Percentiles rank a stretch among this genome's conserved stretches.
Conservation (phyloP, 2,888 invertebrate genomes). For the Podabrus alpinus region DNA sequence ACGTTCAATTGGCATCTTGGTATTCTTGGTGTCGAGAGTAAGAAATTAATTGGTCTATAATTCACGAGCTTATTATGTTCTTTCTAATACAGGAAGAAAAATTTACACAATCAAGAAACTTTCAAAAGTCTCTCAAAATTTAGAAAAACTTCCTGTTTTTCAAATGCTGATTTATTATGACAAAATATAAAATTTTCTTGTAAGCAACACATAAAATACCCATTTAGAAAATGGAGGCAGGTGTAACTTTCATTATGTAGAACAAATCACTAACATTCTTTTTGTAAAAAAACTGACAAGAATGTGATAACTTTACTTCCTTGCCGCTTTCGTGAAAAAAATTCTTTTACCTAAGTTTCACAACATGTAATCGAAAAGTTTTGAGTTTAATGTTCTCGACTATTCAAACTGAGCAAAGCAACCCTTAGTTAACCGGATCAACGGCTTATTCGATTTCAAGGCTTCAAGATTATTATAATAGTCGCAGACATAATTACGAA, state of each 20-base stretch:
- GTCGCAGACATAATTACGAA: conserved; percentile 19
- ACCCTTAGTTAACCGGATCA: conserved; percentile 24
- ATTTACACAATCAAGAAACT: not conserved
- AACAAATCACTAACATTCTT: not conserved
- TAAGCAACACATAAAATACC: not conserved
- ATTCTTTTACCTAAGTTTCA: not conserved
- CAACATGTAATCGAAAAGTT: not conserved
- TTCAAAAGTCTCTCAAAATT: not conserved
- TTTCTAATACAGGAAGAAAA: not conserved
- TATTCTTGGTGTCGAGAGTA: not conserved
- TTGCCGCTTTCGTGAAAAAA: not conserved
- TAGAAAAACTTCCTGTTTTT: not conserved
- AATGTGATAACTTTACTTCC: not conserved
- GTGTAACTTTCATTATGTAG: not conserved
- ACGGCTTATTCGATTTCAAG: conserved; percentile 17
- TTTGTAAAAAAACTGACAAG: not conserved
- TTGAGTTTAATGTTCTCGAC: not conserved
- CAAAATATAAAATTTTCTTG: not conserved
- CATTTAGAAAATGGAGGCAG: not conserved
- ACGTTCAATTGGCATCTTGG: not conserved
- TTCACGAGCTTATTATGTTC: not conserved
- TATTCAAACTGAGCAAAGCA: conserved; percentile 7
- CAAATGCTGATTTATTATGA: not conserved
- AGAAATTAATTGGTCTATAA: not conserved
- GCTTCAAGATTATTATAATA: conserved; percentile 20